Conservation (phyloP, 1,140 invertebrate species). For the Bombus huntii region DNA sequence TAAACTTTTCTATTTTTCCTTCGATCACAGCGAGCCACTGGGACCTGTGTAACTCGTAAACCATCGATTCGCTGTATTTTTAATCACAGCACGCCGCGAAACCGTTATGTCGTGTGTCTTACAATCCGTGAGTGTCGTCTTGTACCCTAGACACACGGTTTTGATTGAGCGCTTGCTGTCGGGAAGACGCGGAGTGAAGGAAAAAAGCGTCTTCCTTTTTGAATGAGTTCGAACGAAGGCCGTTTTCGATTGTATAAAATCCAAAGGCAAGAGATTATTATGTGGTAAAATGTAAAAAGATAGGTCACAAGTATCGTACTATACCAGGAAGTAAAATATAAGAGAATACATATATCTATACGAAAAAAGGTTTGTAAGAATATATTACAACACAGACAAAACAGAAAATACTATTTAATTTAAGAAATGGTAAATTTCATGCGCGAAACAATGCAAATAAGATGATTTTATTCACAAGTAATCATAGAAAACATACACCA, state of each 20-base stretch:
- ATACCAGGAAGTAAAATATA: too few species aligned
- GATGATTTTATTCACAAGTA: background rate
- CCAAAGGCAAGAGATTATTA: background rate
- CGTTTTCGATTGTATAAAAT: too few species aligned
- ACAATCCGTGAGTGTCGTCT: background rate
- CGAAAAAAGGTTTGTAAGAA: background rate
- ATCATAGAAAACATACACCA: too few species aligned
- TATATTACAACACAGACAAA: too few species aligned
- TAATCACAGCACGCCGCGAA: conserved; percentile 18
- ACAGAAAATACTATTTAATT: background rate
- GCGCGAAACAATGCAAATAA: background rate
- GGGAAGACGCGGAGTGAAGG: background rate
- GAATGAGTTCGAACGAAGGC: background rate
- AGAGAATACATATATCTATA: background rate
- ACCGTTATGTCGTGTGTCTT: conserved; percentile 37
- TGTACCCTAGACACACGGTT: background rate
- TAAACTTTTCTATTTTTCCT: conserved; percentile 60
- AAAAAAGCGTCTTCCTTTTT: background rate
- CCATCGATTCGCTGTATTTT: conserved; percentile 40
- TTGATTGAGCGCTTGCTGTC: background rate
- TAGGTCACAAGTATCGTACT: too few species aligned
- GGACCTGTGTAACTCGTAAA: conserved; percentile 53
- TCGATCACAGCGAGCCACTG: conserved; percentile 18
- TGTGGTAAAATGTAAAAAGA: too few species aligned
- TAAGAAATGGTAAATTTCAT: background rate